Conservation (phyloP, 1,140 invertebrate species). For the Cryptotermes secundus region DNA sequence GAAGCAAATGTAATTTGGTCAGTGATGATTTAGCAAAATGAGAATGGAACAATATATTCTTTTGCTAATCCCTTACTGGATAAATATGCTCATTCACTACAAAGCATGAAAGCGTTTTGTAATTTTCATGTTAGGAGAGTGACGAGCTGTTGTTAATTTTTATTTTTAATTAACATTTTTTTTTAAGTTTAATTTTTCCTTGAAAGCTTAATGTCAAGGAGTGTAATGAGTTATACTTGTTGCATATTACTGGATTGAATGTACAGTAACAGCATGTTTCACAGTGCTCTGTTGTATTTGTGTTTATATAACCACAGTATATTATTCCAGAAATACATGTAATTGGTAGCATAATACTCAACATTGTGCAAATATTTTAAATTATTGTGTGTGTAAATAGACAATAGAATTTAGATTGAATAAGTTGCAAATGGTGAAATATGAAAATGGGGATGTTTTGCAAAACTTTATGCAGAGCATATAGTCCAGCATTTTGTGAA, state of each 20-base stretch:
- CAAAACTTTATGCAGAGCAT: neutral
- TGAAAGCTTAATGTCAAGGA: neutral
- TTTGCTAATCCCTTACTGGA: conserved; percentile 5
- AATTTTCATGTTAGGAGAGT: neutral
- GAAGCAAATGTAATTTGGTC: neutral
- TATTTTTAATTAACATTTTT: conserved; percentile 14
- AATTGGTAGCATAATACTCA: conserved; percentile 14
- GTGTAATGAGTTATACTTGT: neutral
- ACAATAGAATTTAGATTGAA: neutral
- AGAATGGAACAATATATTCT: neutral
- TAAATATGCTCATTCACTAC: neutral
- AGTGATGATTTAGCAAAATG: neutral
- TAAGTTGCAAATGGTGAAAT: neutral
- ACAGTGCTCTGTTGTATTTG: neutral
- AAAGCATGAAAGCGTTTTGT: neutral
- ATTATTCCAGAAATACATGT: neutral
- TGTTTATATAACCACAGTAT: neutral
- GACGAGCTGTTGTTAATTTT: neutral
- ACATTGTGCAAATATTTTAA: neutral
- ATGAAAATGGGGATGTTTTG: neutral
- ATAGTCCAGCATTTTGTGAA: neutral
- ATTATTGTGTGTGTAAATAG: conserved; percentile 11
- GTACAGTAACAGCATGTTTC: conserved; percentile 14
- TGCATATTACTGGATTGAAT: neutral
- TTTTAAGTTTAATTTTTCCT: neutral